These are phyloP conservation scores for Heteromormyrus szaboi DNA, from an alignment of 2,797 vertebrate genomes.

Conservation along the genomic window DNA sequence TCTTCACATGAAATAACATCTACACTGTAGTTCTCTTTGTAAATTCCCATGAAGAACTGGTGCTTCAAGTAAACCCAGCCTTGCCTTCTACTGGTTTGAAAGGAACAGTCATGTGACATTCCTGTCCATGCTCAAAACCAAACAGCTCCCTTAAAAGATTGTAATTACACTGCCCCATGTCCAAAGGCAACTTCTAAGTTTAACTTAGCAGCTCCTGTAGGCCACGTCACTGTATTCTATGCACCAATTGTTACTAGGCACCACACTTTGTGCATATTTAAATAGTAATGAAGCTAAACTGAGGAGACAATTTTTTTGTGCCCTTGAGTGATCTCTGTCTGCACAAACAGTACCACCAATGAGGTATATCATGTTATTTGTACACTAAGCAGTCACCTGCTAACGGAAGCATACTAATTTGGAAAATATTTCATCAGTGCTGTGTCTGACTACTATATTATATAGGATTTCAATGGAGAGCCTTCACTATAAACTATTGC, in stretches of 20 bases:
- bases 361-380: not conserved
- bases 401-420: not conserved
- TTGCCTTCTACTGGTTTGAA: not conserved
- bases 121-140: not conserved
- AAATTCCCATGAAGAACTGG: not conserved
- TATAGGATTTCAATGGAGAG: not conserved
- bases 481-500: not conserved
- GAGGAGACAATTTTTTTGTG: not conserved
- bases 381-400: not conserved
- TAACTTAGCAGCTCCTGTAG: not conserved
- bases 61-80: not conserved
- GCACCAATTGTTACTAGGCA: not conserved
- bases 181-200: conserved; percentile 11
- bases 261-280: not conserved
- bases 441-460: not conserved
- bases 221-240: not conserved
- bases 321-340: not conserved
- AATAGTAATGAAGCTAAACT: not conserved
- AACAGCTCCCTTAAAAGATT: not conserved
- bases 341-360: not conserved
- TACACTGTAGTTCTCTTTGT: not conserved
- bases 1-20: not conserved
- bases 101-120: not conserved
- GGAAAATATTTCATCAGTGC: not conserved
- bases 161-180: not conserved